These are phyloP conservation scores for Lophotis ruficrista DNA, from an alignment of 2,113 vertebrate species.

Conservation along the genomic window DNA sequence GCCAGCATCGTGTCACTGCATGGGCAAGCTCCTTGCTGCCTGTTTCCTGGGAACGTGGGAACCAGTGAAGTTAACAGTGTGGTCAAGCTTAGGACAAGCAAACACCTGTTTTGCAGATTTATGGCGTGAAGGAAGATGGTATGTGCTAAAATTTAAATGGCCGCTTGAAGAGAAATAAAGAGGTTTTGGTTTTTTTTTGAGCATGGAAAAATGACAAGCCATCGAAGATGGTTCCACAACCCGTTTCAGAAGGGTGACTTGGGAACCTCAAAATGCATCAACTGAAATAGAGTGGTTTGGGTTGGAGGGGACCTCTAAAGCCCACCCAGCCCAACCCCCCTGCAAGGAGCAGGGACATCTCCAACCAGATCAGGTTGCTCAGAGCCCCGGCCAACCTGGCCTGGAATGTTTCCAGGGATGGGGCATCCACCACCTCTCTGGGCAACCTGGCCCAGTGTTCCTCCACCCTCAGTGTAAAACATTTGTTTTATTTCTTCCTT, in stretches of 20 bases:
- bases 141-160: neutral
- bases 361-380: no score
- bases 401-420: no score
- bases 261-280: neutral
- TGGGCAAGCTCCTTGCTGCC: rapidly evolving
- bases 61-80: neutral
- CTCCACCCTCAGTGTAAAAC: no score
- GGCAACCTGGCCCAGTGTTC: no score
- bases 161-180: neutral
- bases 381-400: no score
- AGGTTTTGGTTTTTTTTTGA: neutral
- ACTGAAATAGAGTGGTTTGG: neutral
- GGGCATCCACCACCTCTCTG: no score
- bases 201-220: neutral
- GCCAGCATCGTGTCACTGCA: neutral
- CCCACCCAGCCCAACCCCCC: no score
- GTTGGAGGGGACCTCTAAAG: no score
- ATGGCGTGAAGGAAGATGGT: neutral
- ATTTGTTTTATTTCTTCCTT: neutral
- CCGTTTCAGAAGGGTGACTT: neutral
- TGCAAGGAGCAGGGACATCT: no score
- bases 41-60: neutral
- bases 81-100: neutral
- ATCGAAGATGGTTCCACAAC: neutral
- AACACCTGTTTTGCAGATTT: neutral